Percentiles rank a stretch among this genome's conserved stretches.
phyloP scores from a whole-genome alignment of 2,797 vertebrate genomes.

The Microctenopoma steveboyesi region DNA sequence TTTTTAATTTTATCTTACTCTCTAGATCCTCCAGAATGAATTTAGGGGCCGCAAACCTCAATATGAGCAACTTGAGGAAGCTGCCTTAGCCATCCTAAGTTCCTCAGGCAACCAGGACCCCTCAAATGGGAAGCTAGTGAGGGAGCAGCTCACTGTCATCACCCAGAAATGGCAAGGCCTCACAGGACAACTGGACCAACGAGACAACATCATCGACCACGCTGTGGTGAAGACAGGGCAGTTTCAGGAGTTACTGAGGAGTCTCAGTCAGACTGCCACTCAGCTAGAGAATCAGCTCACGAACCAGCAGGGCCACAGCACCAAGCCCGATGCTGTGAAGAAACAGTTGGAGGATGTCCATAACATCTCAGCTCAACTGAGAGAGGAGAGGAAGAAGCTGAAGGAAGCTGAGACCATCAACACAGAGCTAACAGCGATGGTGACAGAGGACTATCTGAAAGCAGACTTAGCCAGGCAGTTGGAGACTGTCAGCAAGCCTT shows the following conservation, averaged over 20 bases:
- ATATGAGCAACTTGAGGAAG: slow-evolving; percentile 89
- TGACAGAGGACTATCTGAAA: slow-evolving; percentile 95
- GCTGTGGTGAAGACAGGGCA: slow-evolving; percentile 89
- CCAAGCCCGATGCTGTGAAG: slow-evolving; percentile 90
- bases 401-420: slow-evolving; percentile 87
- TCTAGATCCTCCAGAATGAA: slow-evolving; percentile 95
- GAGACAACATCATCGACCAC: slow-evolving; percentile 90
- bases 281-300: slow-evolving; percentile 86
- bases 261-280: slow-evolving; percentile 83
- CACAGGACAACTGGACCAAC: slow-evolving; percentile 88
- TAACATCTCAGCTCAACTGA: slow-evolving; percentile 86
- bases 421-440: slow-evolving; percentile 88
- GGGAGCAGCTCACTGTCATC: slow-evolving; percentile 85
- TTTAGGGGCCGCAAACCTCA: slow-evolving; percentile 94
- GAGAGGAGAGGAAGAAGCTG: slow-evolving; percentile 88
- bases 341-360: slow-evolving; percentile 90
- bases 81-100: slow-evolving; percentile 86
- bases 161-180: slow-evolving; percentile 92
- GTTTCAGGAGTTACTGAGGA: slow-evolving; percentile 90
- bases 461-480: slow-evolving; percentile 92
- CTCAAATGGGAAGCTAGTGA: slow-evolving; percentile 83
- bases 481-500: slow-evolving; percentile 90
- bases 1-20: slow-evolving; percentile 18
- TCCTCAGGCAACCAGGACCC: slow-evolving; percentile 86
- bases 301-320: slow-evolving; percentile 85